Evolutionary conservation across 2,888 invertebrate genomes (phyloP).

Genomic region (Philereme vetulata): DNA sequence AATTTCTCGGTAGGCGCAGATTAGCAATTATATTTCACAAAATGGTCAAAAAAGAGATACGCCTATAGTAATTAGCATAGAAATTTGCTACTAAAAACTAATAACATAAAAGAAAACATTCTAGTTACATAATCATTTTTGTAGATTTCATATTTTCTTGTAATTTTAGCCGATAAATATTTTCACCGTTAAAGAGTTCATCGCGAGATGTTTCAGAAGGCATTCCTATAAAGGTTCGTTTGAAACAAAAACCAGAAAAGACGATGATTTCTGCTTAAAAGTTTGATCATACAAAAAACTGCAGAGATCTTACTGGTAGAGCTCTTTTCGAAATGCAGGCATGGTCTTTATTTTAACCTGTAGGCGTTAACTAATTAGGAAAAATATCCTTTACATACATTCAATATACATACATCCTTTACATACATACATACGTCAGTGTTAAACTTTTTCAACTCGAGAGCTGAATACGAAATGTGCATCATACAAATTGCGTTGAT

Average conservation of each 20-base stretch:
- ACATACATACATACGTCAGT: too few species aligned
- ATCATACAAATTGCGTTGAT: constrained; percentile 11
- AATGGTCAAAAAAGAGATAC: constrained; percentile 20
- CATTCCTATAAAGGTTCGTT: constrained; percentile 2
- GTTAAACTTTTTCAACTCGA: not conserved
- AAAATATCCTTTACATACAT: not conserved
- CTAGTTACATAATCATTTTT: too few species aligned
- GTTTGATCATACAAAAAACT: constrained; percentile 15
- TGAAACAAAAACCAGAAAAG: constrained; percentile 16
- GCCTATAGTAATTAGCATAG: constrained; percentile 17
- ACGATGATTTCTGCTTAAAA: constrained; percentile 1
- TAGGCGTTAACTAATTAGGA: too few species aligned
- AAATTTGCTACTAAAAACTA: constrained; percentile 5
- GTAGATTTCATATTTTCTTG: too few species aligned
- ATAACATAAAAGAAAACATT: too few species aligned
- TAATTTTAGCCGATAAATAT: too few species aligned
- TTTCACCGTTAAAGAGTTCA: constrained; percentile 10
- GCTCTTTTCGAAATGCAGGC: not conserved
- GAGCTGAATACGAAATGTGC: constrained; percentile 1
- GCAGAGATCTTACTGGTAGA: not conserved
- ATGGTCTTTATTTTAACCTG: too few species aligned
- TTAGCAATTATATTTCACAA: constrained; percentile 33
- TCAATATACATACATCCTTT: too few species aligned
- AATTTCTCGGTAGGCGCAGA: constrained; percentile 31
- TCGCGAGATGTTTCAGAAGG: constrained; percentile 1